These are phyloP conservation scores for Muraenolepis orangiensis DNA, from an alignment of 2,797 vertebrate genomes.

Conservation along the genomic window DNA sequence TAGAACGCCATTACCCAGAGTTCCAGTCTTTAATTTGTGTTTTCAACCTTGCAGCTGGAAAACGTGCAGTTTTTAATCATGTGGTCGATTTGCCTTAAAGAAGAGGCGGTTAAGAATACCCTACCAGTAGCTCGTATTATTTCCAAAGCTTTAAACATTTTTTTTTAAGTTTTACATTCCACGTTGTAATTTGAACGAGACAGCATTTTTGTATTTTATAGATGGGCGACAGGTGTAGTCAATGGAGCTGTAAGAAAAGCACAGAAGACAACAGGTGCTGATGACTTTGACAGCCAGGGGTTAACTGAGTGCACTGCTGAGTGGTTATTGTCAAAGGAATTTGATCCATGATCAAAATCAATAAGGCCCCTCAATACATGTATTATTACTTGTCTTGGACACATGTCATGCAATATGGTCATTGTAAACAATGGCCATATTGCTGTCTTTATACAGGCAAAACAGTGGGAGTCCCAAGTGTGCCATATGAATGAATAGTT, in stretches of 20 bases:
- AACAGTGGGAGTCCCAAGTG: too few species aligned
- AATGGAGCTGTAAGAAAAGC: neutral
- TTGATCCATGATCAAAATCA: neutral
- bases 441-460: too few species aligned
- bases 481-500: too few species aligned
- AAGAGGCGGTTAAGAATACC: neutral
- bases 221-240: neutral
- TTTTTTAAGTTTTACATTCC: too few species aligned
- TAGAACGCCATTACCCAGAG: constrained; percentile 57
- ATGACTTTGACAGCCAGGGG: neutral
- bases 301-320: neutral
- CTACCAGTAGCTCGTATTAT: neutral
- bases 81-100: neutral
- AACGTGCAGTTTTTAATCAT: neutral
- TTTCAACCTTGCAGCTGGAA: neutral
- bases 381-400: neutral
- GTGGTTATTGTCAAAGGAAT: neutral
- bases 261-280: neutral
- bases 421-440: too few species aligned
- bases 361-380: neutral
- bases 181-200: neutral
- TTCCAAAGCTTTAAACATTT: neutral
- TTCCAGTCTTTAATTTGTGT: neutral
- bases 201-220: constrained; percentile 1
- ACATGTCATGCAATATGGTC: neutral